These are phyloP conservation scores for Eristalis pertinax DNA, from an alignment of 2,888 invertebrate genomes.

Conservation along the genomic window DNA sequence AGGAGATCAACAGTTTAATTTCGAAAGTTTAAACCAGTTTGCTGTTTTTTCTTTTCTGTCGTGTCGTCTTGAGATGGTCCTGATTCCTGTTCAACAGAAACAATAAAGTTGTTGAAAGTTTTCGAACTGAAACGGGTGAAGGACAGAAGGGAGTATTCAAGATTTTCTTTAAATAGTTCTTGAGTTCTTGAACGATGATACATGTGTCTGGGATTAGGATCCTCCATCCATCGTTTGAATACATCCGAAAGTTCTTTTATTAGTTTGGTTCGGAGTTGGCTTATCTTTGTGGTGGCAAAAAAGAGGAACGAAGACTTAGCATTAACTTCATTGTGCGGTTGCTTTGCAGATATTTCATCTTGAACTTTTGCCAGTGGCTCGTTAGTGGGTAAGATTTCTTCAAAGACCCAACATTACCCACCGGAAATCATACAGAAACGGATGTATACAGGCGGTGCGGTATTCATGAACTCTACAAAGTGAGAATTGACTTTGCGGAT, in stretches of 20 bases:
- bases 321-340: not conserved
- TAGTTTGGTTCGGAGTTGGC: constrained; percentile 16
- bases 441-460: too few relatives aligned
- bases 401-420: not conserved
- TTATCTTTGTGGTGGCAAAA: not conserved
- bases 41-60: not conserved
- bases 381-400: not conserved
- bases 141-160: not conserved
- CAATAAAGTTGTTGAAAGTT: constrained; percentile 52
- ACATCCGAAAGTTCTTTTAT: constrained; percentile 20
- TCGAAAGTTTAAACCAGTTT: constrained; percentile 56
- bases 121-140: constrained; percentile 1
- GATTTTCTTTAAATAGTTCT: constrained; percentile 31
- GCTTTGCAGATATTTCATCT: not conserved
- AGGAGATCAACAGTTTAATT: constrained; percentile 67
- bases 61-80: constrained; percentile 12
- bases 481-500: not conserved
- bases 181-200: not conserved
- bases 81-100: constrained; percentile 52
- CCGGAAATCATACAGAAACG: not conserved
- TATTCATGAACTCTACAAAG: not conserved
- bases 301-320: not conserved
- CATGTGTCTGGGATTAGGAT: constrained; percentile 17
- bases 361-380: not conserved
- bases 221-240: constrained; percentile 17